These are phyloP conservation scores for Holothuria leucospilota DNA, from an alignment of 53 echinoderm and acorn worm genomes.

Conservation along the genomic window DNA sequence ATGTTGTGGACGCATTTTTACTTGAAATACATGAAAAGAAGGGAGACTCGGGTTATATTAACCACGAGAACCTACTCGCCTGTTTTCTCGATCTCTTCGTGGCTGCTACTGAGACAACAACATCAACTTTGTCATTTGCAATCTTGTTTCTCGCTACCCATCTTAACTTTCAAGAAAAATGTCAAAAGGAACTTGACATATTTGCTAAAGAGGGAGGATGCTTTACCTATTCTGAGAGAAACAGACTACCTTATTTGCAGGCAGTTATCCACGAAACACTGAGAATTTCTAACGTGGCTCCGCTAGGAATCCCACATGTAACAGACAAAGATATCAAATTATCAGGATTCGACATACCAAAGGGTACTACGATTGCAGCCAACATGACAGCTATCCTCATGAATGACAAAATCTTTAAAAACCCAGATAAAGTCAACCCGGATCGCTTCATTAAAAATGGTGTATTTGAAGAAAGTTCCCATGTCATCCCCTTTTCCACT, in stretches of 20 bases:
- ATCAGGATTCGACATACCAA: background rate
- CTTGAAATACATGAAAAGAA: no score
- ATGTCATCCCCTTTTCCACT: background rate
- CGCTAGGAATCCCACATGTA: background rate
- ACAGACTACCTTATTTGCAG: background rate
- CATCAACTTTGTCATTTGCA: background rate
- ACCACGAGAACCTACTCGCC: background rate
- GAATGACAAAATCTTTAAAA: background rate
- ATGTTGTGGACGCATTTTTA: no score
- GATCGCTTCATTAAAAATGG: background rate
- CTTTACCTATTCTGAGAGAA: background rate
- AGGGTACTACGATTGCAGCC: background rate
- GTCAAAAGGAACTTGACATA: background rate
- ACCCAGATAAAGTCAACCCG: background rate
- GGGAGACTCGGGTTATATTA: no score
- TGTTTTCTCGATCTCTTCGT: background rate
- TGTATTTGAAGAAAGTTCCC: background rate
- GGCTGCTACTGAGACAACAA: background rate
- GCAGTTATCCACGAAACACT: background rate
- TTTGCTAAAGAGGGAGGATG: background rate
- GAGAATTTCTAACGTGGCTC: background rate
- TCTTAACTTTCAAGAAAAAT: background rate
- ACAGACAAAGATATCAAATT: background rate
- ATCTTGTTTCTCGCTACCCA: background rate
- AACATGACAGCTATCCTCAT: background rate